Evolutionary conservation across 2,888 invertebrate species (phyloP).

Genomic region (Acronicta aceris): DNA sequence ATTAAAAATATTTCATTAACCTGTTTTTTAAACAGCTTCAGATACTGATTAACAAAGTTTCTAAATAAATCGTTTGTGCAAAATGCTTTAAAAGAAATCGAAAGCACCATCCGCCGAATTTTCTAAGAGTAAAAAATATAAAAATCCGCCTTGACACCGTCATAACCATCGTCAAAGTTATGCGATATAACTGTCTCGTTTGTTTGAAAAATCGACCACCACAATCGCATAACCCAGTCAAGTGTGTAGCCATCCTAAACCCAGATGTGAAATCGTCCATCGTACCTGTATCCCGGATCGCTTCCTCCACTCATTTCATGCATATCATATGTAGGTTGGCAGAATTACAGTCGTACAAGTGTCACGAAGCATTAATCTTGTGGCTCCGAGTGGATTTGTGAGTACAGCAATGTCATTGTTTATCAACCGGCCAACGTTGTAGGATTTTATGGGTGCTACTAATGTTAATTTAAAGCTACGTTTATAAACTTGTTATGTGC

Average conservation of each 20-base stretch:
- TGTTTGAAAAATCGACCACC: not conserved
- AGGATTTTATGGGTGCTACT: slow-evolving; percentile 9
- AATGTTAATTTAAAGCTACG: not conserved
- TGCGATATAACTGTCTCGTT: no score
- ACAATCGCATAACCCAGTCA: slow-evolving; percentile 14
- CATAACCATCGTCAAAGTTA: no score
- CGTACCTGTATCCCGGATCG: slow-evolving; percentile 55
- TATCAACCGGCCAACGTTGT: slow-evolving; percentile 38
- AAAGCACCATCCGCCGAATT: no score
- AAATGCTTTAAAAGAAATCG: no score
- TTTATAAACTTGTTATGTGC: not conserved
- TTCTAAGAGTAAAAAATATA: no score
- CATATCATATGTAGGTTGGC: slow-evolving; percentile 59
- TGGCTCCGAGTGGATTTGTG: slow-evolving; percentile 42
- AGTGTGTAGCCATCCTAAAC: slow-evolving; percentile 26
- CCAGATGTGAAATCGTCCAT: slow-evolving; percentile 49
- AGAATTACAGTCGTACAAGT: slow-evolving; percentile 50
- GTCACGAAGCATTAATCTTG: slow-evolving; percentile 56
- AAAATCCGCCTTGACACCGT: no score
- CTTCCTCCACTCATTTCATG: slow-evolving; percentile 60
- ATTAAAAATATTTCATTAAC: no score
- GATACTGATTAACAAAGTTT: no score
- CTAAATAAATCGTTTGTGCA: no score
- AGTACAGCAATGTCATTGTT: slow-evolving; percentile 50
- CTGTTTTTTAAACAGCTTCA: no score